Conservation (phyloP, 2,888 invertebrate genomes). For the Rhamnusium bicolor region DNA sequence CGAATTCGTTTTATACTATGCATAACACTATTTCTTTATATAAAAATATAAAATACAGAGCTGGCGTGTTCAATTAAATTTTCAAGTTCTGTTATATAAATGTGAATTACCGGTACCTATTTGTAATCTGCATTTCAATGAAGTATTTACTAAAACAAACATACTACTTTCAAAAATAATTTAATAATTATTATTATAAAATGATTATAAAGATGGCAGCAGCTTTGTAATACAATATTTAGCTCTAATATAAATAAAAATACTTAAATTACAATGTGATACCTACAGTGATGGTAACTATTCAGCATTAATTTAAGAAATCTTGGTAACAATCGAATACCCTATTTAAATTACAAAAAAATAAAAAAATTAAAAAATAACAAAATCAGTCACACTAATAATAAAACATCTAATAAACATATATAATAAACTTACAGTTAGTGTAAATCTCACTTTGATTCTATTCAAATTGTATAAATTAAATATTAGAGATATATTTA, state of each 20-base stretch:
- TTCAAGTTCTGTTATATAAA: too few relatives aligned
- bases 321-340: slow-evolving; percentile 14
- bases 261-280: slow-evolving; percentile 27
- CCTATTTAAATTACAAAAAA: slow-evolving; percentile 14
- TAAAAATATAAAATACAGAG: too few relatives aligned
- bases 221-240: slow-evolving; percentile 34
- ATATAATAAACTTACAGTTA: slow-evolving; percentile 14
- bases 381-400: slow-evolving; percentile 37
- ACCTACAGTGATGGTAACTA: slow-evolving; percentile 33
- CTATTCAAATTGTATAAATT: slow-evolving; percentile 2
- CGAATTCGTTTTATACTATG: too few relatives aligned
- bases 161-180: slow-evolving; percentile 15
- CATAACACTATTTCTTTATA: too few relatives aligned
- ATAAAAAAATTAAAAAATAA: slow-evolving; percentile 25
- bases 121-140: not conserved
- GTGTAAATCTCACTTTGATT: slow-evolving; percentile 28
- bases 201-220: slow-evolving; percentile 34
- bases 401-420: slow-evolving; percentile 2
- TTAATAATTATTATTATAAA: slow-evolving; percentile 28
- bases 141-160: not conserved
- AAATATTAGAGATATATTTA: not conserved
- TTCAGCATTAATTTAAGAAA: slow-evolving; percentile 24
- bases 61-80: too few relatives aligned
- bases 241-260: slow-evolving; percentile 32
- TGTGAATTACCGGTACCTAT: too few relatives aligned